A percentile compares a stretch with the other conserved stretches of the same genome.
Conservation (phyloP, 2,888 invertebrate genomes). For the Mythimna vitellina region DNA sequence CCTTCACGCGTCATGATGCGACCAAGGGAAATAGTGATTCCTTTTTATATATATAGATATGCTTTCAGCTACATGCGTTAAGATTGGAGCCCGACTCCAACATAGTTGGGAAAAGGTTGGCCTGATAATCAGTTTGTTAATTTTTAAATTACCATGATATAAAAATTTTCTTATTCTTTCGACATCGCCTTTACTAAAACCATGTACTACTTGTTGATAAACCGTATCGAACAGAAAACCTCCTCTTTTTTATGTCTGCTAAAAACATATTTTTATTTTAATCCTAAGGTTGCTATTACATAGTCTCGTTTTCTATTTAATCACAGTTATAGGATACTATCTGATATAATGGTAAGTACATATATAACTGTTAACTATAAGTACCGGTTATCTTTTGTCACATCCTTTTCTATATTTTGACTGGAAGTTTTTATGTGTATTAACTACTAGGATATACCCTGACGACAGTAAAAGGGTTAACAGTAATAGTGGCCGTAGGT, state of each 20-base stretch:
- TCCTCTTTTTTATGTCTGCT: conserved; percentile 7
- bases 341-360: background rate
- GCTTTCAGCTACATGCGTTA: too few relatives aligned
- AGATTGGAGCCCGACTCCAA: too few relatives aligned
- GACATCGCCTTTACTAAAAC: background rate
- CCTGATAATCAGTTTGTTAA: background rate
- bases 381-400: too few relatives aligned
- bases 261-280: background rate
- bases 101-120: background rate
- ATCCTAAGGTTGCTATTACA: conserved; percentile 4
- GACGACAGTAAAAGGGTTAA: background rate
- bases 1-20: too few relatives aligned
- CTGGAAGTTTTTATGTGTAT: background rate
- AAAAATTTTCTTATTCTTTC: too few relatives aligned
- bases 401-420: too few relatives aligned
- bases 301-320: conserved; percentile 1
- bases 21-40: too few relatives aligned
- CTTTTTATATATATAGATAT: too few relatives aligned
- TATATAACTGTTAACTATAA: too few relatives aligned
- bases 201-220: background rate
- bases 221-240: background rate
- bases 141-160: background rate
- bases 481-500: background rate
- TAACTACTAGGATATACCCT: background rate
- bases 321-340: background rate